Conservation (phyloP, 2,113 vertebrate species). For the Fregata magnificens region DNA sequence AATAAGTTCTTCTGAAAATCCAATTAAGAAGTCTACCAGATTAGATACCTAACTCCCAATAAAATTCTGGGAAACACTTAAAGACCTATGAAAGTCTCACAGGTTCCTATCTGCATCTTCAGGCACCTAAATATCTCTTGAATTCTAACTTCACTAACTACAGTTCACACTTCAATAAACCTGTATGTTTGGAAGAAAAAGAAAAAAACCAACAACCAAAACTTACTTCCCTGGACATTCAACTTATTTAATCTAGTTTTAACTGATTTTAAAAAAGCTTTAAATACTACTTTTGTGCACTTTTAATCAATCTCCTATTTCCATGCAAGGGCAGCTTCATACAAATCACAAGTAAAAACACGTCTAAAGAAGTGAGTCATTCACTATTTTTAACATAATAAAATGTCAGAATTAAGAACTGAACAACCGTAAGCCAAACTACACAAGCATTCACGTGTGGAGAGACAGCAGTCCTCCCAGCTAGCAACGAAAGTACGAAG, state of each 20-base stretch:
- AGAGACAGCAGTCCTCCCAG: not conserved
- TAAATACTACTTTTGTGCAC: not conserved
- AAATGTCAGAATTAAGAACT: constrained; percentile 34
- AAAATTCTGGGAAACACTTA: not conserved
- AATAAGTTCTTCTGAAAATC: not conserved
- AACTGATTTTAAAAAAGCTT: not conserved
- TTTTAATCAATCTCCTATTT: not conserved
- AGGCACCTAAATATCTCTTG: not conserved
- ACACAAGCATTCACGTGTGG: not conserved
- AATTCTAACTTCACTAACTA: not conserved
- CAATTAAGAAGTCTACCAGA: not conserved
- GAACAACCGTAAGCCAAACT: not conserved
- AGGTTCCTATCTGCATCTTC: not conserved
- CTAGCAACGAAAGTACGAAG: not conserved
- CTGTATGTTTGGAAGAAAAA: not conserved
- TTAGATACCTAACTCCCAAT: not conserved
- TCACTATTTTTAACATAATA: constrained; percentile 57
- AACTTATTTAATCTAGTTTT: not conserved
- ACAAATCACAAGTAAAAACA: constrained; percentile 53
- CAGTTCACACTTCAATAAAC: not conserved
- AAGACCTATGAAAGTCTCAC: not conserved
- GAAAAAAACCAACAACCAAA: not conserved
- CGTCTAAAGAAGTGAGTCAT: not conserved
- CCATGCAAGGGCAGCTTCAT: not conserved
- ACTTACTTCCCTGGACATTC: not conserved